Evolutionary conservation across 2,888 invertebrate species (phyloP), one percentile per base, ranked within the genome.

Genomic region (Elgonia sp.): DNA sequence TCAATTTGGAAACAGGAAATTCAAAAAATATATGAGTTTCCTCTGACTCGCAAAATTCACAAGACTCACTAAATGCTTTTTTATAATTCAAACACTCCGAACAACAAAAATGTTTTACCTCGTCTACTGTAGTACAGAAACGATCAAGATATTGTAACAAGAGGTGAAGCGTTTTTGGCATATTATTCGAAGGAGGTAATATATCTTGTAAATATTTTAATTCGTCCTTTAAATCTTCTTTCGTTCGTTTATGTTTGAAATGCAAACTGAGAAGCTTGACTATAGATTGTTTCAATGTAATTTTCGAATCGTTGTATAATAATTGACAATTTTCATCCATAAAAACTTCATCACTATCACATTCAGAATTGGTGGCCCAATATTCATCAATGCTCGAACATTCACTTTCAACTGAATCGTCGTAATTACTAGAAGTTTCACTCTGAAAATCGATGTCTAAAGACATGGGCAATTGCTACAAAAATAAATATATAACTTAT

Each of bases 181-280:
- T 50, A 12, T 69, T n/a, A 42, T 57, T 79, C 12, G 37, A n/a
- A 39, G 16, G n/a, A 42, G 79, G 79, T 42, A 76, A 63, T 50
- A 76, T 50, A 14, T 0, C 7, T 63, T 76, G 62, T 46, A 79
- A 12, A 57, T 46, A 81, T 39, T 29, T 37, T 1, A 81, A 21
- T 42, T 81, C 80, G 18, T 81, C 70, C n/a, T 50, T 70, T n/a
- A 70, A 29, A 63, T 81, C 80, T 16, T 39, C n/a, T 72, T 70
- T 81, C 0, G 50, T 62, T n/a, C 79, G 18, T 10, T 62, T 70
- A 21, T 81, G 80, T 69, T 62, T 81, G 0, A 81, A 16, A 21
- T 70, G 39, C 21, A 62, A 8, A 0, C 29, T 2, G 39, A 81
- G 37, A 2, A 81, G 42, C 14, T 72, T 21, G 0, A 81, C 16